Evolutionary conservation across 2,113 vertebrate genomes (phyloP).

Genomic region (Argyrosomus japonicus): DNA sequence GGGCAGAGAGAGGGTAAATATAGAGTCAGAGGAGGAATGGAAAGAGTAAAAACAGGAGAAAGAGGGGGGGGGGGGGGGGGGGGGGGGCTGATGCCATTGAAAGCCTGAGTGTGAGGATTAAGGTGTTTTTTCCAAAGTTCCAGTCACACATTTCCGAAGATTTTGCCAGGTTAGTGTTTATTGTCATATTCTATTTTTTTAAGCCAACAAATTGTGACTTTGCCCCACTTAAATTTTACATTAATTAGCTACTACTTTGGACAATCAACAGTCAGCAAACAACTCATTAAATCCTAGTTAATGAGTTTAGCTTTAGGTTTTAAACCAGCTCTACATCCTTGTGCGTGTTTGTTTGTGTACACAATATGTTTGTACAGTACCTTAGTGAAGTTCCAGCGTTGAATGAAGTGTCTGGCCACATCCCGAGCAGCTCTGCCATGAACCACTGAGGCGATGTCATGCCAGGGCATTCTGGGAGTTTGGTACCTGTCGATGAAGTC

Average conservation of each 20-base stretch:
- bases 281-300: not conserved
- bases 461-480: conserved; percentile 98
- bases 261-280: no score
- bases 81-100: conserved; percentile 25
- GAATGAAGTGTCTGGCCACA: conserved; percentile 96
- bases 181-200: not conserved
- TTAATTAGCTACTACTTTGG: no score
- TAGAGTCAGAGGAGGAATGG: not conserved
- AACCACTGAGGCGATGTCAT: conserved; percentile 93
- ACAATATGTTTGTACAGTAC: conserved; percentile 63
- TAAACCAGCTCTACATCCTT: not conserved
- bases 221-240: not conserved
- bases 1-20: not conserved
- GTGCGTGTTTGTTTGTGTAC: not conserved
- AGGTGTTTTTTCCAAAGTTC: conserved; percentile 39
- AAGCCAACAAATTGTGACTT: not conserved
- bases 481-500: conserved; percentile 97
- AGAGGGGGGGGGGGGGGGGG: not conserved
- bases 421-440: conserved; percentile 93
- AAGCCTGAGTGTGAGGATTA: conserved; percentile 27
- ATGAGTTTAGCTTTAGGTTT: not conserved
- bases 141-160: not conserved
- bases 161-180: conserved; percentile 16
- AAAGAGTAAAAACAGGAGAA: not conserved
- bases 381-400: conserved; percentile 99